phyloP scores from a whole-genome alignment of 1,140 invertebrate species.

The Alviniconcha marisindica region DNA sequence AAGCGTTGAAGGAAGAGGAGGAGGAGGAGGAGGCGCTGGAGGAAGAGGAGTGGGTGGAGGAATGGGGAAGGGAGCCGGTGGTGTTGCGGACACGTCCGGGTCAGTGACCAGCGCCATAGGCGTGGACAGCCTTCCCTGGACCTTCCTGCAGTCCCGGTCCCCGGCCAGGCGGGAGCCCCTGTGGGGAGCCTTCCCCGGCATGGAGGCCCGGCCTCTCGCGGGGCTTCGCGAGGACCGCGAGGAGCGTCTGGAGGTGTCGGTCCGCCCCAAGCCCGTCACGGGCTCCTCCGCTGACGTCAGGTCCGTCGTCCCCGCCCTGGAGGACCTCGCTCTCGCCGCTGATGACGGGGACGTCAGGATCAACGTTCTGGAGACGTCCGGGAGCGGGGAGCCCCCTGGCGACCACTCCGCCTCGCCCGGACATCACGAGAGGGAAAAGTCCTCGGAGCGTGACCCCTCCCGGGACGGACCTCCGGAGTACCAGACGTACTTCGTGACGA shows the following conservation, averaged over 20 bases:
- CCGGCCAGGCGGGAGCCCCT: conserved; percentile 26
- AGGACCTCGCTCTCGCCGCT: background rate
- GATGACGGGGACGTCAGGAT: background rate
- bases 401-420: background rate
- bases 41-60: too few species aligned
- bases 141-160: conserved; percentile 21
- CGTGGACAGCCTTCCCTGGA: conserved; percentile 11
- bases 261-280: background rate
- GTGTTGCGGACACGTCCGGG: background rate
- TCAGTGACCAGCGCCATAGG: background rate
- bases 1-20: too few species aligned
- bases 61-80: background rate
- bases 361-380: conserved; percentile 2
- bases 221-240: conserved; percentile 25
- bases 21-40: background rate
- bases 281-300: background rate
- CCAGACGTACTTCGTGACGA: background rate
- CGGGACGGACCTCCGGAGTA: background rate
- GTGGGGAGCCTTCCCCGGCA: conserved; percentile 20
- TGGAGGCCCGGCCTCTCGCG: background rate
- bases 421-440: background rate
- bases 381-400: background rate
- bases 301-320: background rate
- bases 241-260: background rate
- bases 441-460: background rate